These are phyloP conservation scores for Ophiothrix spiculata DNA, from an alignment of 35 echinoderm and acorn worm species.

Conservation along the genomic window DNA sequence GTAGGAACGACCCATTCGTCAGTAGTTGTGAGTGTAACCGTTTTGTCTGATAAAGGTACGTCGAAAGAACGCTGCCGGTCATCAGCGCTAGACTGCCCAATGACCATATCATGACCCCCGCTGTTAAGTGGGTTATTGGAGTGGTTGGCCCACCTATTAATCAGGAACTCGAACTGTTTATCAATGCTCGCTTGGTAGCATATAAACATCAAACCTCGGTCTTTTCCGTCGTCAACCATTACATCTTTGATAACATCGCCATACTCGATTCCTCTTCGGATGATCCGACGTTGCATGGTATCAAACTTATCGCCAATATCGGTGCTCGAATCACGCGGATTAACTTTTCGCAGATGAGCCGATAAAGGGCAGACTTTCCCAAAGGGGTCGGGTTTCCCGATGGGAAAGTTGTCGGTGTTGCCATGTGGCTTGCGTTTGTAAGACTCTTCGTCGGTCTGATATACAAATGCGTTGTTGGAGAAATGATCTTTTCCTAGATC, in stretches of 20 bases:
- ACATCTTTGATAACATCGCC: background rate
- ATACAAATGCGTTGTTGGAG: background rate
- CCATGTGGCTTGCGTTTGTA: background rate
- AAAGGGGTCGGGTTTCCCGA: background rate
- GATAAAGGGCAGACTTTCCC: background rate
- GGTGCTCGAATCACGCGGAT: slow-evolving; percentile 16
- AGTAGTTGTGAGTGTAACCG: background rate
- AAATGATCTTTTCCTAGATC: background rate
- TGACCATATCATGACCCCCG: slow-evolving; percentile 15
- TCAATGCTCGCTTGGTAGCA: slow-evolving; percentile 17
- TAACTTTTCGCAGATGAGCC: slow-evolving; percentile 2
- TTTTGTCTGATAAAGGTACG: background rate
- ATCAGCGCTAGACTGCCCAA: background rate
- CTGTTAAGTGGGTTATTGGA: background rate
- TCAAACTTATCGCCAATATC: background rate
- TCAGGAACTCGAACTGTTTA: slow-evolving; percentile 12
- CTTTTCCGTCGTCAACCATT: background rate
- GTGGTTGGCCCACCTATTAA: slow-evolving; percentile 7
- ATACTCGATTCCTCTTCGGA: slow-evolving; percentile 13
- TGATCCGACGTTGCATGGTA: background rate
- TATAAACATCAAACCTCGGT: slow-evolving; percentile 12
- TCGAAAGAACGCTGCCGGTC: background rate
- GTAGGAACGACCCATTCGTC: slow-evolving; percentile 27
- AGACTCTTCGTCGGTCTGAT: background rate
- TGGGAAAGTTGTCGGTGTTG: background rate